Percentiles rank a stretch among this genome's conserved stretches.
Conservation (phyloP, 2,888 invertebrate species). For the Uloborus plumipes region DNA sequence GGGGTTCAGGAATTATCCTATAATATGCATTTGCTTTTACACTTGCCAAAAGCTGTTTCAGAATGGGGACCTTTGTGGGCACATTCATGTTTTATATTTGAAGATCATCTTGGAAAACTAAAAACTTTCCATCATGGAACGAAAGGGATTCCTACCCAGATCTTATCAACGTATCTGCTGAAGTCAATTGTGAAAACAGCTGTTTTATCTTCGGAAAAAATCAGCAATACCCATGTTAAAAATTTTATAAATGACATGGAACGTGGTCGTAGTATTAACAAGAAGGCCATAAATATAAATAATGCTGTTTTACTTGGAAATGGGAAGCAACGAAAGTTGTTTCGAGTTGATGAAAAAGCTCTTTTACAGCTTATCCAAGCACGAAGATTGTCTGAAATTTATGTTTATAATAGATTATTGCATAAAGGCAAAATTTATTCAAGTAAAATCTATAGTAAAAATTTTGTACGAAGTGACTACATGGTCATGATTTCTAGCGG, state of each 20-base stretch:
- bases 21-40: slow-evolving; percentile 23
- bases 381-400: background rate
- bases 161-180: background rate
- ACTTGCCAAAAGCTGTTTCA: slow-evolving; percentile 17
- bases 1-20: background rate
- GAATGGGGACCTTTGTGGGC: slow-evolving; percentile 22
- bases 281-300: background rate
- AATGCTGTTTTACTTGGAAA: background rate
- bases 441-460: background rate
- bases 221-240: background rate
- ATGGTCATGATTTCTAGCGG: background rate
- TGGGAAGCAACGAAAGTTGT: background rate
- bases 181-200: background rate
- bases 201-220: background rate
- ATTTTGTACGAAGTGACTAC: background rate
- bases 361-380: background rate
- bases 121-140: slow-evolving; percentile 2
- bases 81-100: too few relatives aligned
- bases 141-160: background rate
- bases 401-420: background rate
- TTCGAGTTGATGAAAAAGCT: background rate
- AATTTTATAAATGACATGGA: background rate
- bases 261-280: background rate
- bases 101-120: slow-evolving; percentile 16
- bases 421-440: background rate